These are phyloP conservation scores for Chloroceryle aenea DNA, from an alignment of 2,113 vertebrate species.

Conservation along the genomic window DNA sequence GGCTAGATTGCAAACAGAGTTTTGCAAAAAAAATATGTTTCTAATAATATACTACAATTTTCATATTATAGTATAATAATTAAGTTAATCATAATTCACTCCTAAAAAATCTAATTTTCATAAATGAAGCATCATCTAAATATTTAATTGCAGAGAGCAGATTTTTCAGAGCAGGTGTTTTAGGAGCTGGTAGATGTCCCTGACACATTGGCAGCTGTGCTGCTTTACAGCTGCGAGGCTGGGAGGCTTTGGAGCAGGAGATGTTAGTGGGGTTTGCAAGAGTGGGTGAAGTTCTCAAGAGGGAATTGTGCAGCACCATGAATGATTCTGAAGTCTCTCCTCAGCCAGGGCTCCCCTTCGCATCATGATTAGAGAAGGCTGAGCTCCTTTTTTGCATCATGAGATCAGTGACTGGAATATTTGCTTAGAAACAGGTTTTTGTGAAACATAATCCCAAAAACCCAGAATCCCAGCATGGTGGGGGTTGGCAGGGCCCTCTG, in stretches of 20 bases:
- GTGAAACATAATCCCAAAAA: background rate
- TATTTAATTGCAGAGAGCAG: constrained; percentile 58
- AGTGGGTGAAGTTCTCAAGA: background rate
- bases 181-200: background rate
- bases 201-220: background rate
- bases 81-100: constrained; percentile 58
- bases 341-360: background rate
- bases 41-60: constrained; percentile 62
- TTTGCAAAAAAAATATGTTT: constrained; percentile 67
- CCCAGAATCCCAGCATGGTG: background rate
- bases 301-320: accelerated
- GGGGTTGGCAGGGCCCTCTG: background rate
- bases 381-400: background rate
- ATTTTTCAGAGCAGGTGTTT: constrained; percentile 44
- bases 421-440: background rate
- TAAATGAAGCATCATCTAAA: constrained; percentile 53
- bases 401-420: background rate
- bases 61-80: constrained; percentile 60
- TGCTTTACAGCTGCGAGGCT: background rate
- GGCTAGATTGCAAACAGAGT: constrained; percentile 4
- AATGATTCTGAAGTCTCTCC: background rate
- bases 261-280: background rate
- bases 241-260: background rate
- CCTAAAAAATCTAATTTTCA: constrained; percentile 57
- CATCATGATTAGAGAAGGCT: background rate